phyloP scores from a whole-genome alignment of 1,140 invertebrate genomes.

The Leptoteleia sp. region DNA sequence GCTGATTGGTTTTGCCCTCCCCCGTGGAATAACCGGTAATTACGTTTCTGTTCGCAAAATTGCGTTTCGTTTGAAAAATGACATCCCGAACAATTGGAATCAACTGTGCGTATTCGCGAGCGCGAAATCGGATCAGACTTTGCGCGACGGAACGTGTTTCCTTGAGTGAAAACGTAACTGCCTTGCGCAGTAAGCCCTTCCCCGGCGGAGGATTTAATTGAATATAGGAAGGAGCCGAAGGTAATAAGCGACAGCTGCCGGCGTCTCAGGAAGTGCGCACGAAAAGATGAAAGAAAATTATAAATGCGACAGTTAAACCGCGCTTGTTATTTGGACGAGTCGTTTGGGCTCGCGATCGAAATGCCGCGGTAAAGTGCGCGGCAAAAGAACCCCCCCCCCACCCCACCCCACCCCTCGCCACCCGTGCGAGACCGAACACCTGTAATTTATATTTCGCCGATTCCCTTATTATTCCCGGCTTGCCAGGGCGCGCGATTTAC shows the following conservation, averaged over 20 bases:
- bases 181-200: constrained; percentile 57
- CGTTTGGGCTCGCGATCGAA: no score
- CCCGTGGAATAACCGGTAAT: constrained; percentile 48
- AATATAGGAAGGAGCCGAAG: constrained; percentile 45
- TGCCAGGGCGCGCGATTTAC: no score
- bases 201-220: constrained; percentile 50
- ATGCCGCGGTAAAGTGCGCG: no score
- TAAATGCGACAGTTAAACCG: constrained; percentile 17
- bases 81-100: constrained; percentile 57
- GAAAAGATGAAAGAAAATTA: constrained; percentile 47
- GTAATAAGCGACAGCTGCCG: constrained; percentile 48
- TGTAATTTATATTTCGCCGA: no score
- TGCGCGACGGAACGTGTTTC: constrained; percentile 48
- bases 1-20: constrained; percentile 43
- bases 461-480: no score
- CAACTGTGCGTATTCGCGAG: constrained; percentile 58
- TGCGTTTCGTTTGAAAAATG: constrained; percentile 53
- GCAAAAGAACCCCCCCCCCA: no score
- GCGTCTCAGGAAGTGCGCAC: constrained; percentile 22
- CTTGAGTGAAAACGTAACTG: constrained; percentile 56
- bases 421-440: no score
- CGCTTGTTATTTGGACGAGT: constrained; percentile 48
- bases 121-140: constrained; percentile 63
- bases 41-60: constrained; percentile 39
- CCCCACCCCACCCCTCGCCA: no score